Evolutionary conservation across 2,113 vertebrate genomes (phyloP), one percentile per base, ranked within the genome.

Genomic region (Oryzias javanicus): DNA sequence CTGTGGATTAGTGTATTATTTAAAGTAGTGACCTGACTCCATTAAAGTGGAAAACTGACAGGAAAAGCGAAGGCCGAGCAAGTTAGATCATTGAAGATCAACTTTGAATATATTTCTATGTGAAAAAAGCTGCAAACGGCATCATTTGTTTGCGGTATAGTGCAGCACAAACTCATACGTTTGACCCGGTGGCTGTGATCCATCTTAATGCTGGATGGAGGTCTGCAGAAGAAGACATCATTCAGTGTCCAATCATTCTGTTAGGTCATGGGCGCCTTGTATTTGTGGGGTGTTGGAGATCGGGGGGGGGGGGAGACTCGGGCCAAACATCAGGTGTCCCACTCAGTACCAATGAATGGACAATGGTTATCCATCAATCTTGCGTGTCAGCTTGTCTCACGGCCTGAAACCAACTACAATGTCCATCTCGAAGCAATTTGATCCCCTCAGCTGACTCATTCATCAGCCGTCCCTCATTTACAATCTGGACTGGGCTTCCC

Each of bases 331-430:
- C 80, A 85, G 84, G 81, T 84, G 84, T 88, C 88, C 87, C 80
- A 65, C 67, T 41, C 67, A 13, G 67, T 45, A 18, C 79, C 88
- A 85, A 87, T 90, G 84, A 88, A 89, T 88, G 87, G 86, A 85
- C 87, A 90, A 87, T 88, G 79, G 87, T 78, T 60, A 89, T 87
- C 89, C 89, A 90, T 90, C 89, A 89, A 90, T 90, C 89, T 87
- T 88, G 79, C 72, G 76, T 75, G 78, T 83, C 86, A 84, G 72
- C 74, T 75, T 86, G 83, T 89, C 87, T 83, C 46, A 4, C 50
- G 22, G 72, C 55, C 66, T 71, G 69, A 80, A 80, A 78, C 74
- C 84, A 84, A 87, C 84, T 79, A 88, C 84, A 90, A 86, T 90
- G 89, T 89, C 81, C 81, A 86, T 87, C 87, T 85, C 79, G 63